Evolutionary conservation across 2,113 vertebrate genomes (phyloP).

Genomic region (Maccullochella peelii): DNA sequence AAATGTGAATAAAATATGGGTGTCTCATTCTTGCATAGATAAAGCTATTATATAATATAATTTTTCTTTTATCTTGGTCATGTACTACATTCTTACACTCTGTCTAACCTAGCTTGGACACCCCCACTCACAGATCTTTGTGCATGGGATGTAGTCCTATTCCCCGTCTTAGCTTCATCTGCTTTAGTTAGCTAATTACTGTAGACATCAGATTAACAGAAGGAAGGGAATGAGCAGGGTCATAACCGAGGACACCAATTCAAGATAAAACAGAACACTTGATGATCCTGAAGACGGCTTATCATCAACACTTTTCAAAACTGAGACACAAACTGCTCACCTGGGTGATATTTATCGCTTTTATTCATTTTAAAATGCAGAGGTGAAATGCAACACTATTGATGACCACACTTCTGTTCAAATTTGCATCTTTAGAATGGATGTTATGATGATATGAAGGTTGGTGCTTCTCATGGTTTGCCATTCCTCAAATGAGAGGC

Average conservation of each 20-base stretch:
- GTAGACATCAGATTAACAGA: slow-evolving; percentile 50
- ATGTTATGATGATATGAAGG: neutral
- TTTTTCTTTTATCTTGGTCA: neutral
- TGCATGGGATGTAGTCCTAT: slow-evolving; percentile 20
- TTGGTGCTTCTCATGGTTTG: neutral
- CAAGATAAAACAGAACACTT: neutral
- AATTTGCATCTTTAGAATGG: neutral
- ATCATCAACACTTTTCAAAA: neutral
- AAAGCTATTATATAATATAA: neutral
- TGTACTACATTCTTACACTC: neutral
- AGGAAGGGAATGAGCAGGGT: slow-evolving; percentile 11
- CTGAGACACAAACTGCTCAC: neutral
- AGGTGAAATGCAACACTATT: neutral
- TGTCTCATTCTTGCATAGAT: neutral
- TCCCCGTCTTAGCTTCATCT: slow-evolving; percentile 48
- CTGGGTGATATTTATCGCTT: neutral
- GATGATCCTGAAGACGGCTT: neutral
- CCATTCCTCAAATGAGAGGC: neutral
- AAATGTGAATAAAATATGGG: neutral
- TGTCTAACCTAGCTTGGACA: neutral
- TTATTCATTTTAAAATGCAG: neutral
- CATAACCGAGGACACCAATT: slow-evolving; percentile 4
- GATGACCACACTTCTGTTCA: neutral
- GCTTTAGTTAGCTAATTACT: slow-evolving; percentile 59
- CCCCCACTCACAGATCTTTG: neutral